Evolutionary conservation across 2,888 invertebrate species (phyloP), one percentile per base, ranked within the genome.

Genomic region (Oligia strigilis): DNA sequence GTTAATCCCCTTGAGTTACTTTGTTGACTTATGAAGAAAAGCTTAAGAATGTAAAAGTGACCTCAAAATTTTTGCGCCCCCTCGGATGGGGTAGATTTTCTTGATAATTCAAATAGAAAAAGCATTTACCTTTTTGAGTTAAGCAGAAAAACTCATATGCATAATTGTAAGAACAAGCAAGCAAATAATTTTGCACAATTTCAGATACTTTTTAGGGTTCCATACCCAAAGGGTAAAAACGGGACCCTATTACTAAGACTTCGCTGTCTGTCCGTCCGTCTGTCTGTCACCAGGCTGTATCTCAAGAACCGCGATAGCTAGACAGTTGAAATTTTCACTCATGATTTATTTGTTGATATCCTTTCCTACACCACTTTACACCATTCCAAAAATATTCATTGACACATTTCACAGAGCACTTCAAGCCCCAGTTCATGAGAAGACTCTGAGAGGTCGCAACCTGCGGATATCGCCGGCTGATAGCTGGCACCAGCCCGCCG

Each of bases 401-500:
- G 2, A n/a, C n/a, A 60, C n/a, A n/a, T n/a, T 60, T n/a, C 40
- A 19, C 80, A 97, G 97, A 89, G 97, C 97, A 8, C 91, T 96
- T 36, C 91, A 92, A 92, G 97, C 97, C 6, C 96, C 96, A 23
- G 77, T 81, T 14, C 94, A 95, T 73, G 95, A 96, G 83, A 96
- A 95, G 85, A 89, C 85, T 14, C 87, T 97, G 4, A 90, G 95
- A 60, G 96, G 96, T 14, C 93, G 95, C 66, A 92, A 91, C 78
- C 92, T 98, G 69, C 94, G 95, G 87, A 97, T 97, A 77, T 96
- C 96, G 0, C 97, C 97, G 0, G 98, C 98, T 0, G 97, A 98
- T 90, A 97, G 97, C 78, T 98, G 98, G 98, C 97, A 98, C 91
- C 98, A 98, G 90, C 98, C 98, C 0, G 94, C 92, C 0, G 95